Evolutionary conservation across 2,797 vertebrate genomes (phyloP), one percentile per base, ranked within the genome.

Genomic region (Crotalus adamanteus): DNA sequence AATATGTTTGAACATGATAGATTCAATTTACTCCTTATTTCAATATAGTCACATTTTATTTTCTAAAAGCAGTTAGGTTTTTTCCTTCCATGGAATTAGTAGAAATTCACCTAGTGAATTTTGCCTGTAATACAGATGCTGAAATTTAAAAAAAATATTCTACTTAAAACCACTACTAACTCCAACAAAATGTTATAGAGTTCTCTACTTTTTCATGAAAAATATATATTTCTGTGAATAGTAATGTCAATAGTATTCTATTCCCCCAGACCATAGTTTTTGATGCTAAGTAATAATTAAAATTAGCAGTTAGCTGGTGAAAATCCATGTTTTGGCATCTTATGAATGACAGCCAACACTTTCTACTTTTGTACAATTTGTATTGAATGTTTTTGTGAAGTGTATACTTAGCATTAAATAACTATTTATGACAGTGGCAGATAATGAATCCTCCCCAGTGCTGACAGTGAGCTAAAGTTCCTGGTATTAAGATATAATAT

Each of bases 321-420:
- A 91, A 87, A 88, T 94, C 90, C 92, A 93, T 91, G 95, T 96
- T 92, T 90, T 94, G 42, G 87, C 86, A 56, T 87, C 69, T 90
- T 94, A 53, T 94, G 96, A 94, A 95, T 95, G 89, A 91, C 57
- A 93, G 18, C 6, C 95, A 95, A 93, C 63, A 26, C 91, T 65
- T 56, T 90, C 37, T n/a, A 86, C 88, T 90, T 92, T 94, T 90
- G 89, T 92, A 1, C 16, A 47, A 93, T 88, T 94, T 86, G 13
- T 90, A 37, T 13, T 4, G 51, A 85, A 63, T 55, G 87, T 92
- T 83, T 94, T 92, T 91, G 91, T 92, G 92, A 86, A 94, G 93
- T 93, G 56, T 16, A 91, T 93, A n/a, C 53, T 94, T 93, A 92
- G 86, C 53, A 93, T 91, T 91, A 83, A 93, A 53, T 56, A 91